phyloP scores from a whole-genome alignment of 2,797 vertebrate genomes.

The Dipus sagitta region DNA sequence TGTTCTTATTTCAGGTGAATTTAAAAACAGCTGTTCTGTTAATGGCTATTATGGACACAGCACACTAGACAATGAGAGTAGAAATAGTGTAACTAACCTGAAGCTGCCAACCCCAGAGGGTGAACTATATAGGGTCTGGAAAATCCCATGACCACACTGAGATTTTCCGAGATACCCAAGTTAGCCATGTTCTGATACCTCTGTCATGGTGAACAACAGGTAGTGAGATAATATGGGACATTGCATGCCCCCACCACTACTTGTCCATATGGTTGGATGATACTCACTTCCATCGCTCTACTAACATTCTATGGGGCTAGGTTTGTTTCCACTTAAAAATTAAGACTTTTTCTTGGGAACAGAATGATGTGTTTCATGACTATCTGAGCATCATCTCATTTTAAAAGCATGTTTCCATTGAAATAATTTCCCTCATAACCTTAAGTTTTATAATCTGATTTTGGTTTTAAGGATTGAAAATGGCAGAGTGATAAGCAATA shows the following conservation, averaged over 20 bases:
- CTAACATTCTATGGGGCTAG: background rate
- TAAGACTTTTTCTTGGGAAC: slow-evolving; percentile 51
- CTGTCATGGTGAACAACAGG: too few species aligned
- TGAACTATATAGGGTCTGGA: background rate
- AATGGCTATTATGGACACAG: background rate
- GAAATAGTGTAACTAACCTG: background rate
- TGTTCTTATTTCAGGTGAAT: slow-evolving; percentile 36
- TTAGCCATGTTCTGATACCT: background rate
- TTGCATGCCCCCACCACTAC: background rate
- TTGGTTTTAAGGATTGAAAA: slow-evolving; percentile 24
- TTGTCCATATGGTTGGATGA: background rate
- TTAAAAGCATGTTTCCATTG: slow-evolving; percentile 9
- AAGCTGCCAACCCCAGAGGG: background rate
- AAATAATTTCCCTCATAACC: slow-evolving; percentile 43
- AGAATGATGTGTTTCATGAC: slow-evolving; percentile 31
- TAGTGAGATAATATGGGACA: background rate
- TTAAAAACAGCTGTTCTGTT: background rate
- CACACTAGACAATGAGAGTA: background rate
- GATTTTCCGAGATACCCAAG: background rate
- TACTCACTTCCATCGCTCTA: background rate
- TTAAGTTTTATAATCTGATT: slow-evolving; percentile 35
- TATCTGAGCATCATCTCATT: background rate
- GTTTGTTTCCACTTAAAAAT: slow-evolving; percentile 18
- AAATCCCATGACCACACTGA: background rate
- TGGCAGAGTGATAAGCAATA: background rate